A percentile compares a stretch with the other conserved stretches of the same genome.
phyloP scores from a whole-genome alignment of 2,113 vertebrate genomes.

The Vidua macroura region DNA sequence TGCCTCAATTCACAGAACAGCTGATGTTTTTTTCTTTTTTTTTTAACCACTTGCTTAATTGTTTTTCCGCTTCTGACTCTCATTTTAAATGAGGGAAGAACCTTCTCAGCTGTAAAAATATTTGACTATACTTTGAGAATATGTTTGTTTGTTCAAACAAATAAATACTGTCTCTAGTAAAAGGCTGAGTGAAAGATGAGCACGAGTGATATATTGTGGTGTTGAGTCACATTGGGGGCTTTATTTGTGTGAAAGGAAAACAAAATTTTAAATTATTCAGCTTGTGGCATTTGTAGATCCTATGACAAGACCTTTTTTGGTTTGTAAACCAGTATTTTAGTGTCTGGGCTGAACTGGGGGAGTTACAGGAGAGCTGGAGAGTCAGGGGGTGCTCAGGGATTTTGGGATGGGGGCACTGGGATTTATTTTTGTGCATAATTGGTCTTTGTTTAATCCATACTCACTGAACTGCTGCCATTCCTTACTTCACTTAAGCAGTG shows the following conservation, averaged over 20 bases:
- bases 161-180: neutral
- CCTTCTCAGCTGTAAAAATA: conserved; percentile 35
- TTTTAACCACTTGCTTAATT: conserved; percentile 8
- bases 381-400: no score
- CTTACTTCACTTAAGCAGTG: rapidly evolving
- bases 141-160: neutral
- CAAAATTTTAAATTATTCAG: neutral
- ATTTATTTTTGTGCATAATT: rapidly evolving
- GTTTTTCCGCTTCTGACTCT: neutral
- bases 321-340: neutral
- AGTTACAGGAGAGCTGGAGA: neutral
- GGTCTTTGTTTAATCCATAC: neutral
- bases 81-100: neutral
- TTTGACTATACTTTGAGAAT: neutral
- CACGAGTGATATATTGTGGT: rapidly evolving
- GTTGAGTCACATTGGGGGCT: neutral
- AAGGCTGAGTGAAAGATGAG: neutral
- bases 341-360: neutral
- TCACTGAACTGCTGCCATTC: neutral
- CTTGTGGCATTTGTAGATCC: neutral
- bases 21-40: conserved; percentile 13
- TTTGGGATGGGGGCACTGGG: rapidly evolving
- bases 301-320: neutral
- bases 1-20: neutral
- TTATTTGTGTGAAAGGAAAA: neutral